Percentiles rank a stretch among this genome's conserved stretches.
These are phyloP conservation scores for Pollimyrus isidori DNA, from an alignment of 2,113 vertebrate genomes.

Conservation along the genomic window DNA sequence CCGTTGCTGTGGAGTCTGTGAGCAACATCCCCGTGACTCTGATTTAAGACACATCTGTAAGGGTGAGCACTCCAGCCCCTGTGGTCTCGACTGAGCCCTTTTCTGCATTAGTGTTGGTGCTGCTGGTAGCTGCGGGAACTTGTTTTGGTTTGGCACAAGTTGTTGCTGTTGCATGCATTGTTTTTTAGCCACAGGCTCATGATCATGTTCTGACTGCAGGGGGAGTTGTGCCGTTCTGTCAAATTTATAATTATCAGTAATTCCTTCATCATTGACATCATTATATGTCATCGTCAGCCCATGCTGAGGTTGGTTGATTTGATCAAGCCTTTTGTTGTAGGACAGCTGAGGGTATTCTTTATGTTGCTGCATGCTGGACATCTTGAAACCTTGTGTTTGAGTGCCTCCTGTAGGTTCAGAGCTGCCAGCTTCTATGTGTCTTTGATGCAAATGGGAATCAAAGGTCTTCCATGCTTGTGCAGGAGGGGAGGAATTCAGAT, in stretches of 20 bases:
- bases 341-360: background rate
- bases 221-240: conserved; percentile 37
- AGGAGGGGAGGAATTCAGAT: conserved; percentile 61
- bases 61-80: conserved; percentile 21
- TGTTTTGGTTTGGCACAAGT: conserved; percentile 40
- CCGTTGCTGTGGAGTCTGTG: conserved; percentile 55
- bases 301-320: conserved; percentile 43
- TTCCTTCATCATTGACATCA: background rate
- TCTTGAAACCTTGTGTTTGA: conserved; percentile 54
- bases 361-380: conserved; percentile 35
- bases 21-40: conserved; percentile 48
- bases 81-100: conserved; percentile 50
- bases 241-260: background rate
- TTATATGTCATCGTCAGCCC: background rate
- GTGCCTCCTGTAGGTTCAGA: conserved; percentile 48
- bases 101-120: conserved; percentile 42
- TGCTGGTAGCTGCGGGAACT: conserved; percentile 53
- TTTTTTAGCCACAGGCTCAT: conserved; percentile 51
- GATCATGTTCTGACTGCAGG: conserved; percentile 62
- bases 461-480: conserved; percentile 56
- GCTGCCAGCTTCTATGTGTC: conserved; percentile 59
- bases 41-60: conserved; percentile 49
- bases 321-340: background rate
- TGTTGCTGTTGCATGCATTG: conserved; percentile 46
- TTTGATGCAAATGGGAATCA: conserved; percentile 51